phyloP scores from a whole-genome alignment of 2,888 invertebrate species.

The Galerucella calmariensis region DNA sequence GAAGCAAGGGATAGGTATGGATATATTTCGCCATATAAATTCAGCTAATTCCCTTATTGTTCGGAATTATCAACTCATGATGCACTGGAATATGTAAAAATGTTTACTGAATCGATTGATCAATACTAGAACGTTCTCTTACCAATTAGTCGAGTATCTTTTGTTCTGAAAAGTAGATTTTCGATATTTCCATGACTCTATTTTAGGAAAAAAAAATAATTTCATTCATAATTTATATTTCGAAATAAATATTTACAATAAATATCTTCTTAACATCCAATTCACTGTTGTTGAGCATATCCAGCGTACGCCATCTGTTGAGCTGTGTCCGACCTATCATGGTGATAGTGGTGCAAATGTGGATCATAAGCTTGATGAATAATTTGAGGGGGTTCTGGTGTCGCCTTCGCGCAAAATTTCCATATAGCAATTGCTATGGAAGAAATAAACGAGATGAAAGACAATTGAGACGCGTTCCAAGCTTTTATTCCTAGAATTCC shows the following conservation, averaged over 20 bases:
- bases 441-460: conserved; percentile 87
- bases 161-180: too few relatives aligned
- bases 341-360: conserved; percentile 41
- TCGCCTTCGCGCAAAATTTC: conserved; percentile 86
- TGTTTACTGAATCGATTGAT: too few relatives aligned
- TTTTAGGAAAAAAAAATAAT: too few relatives aligned
- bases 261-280: conserved; percentile 7
- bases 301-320: conserved; percentile 81
- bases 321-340: conserved; percentile 66
- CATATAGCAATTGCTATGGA: conserved; percentile 86
- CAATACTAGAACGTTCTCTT: too few relatives aligned
- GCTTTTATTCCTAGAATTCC: conserved; percentile 87
- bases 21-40: too few relatives aligned
- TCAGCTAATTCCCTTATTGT: too few relatives aligned
- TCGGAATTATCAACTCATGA: too few relatives aligned
- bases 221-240: neutral
- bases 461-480: conserved; percentile 87
- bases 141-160: too few relatives aligned
- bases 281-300: conserved; percentile 62
- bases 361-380: conserved; percentile 48
- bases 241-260: conserved; percentile 7
- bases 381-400: conserved; percentile 45
- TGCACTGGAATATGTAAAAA: too few relatives aligned
- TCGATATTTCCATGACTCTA: too few relatives aligned
- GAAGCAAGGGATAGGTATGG: too few relatives aligned